Percentiles rank a stretch among this genome's conserved stretches.
phyloP scores from a whole-genome alignment of 2,113 vertebrate species.

The Casuarius casuarius region DNA sequence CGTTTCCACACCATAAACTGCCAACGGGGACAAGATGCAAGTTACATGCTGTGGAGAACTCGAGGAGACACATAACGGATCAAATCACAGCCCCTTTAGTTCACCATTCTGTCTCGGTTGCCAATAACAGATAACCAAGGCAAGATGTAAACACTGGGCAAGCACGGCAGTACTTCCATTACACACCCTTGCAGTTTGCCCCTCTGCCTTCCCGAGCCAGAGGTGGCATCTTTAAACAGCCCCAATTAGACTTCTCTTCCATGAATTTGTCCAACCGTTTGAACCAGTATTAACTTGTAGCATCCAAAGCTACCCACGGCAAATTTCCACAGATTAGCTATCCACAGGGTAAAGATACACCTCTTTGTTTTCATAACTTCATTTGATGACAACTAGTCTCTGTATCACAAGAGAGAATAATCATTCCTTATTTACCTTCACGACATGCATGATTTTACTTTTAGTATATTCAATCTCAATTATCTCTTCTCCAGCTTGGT shows the following conservation, averaged over 20 bases:
- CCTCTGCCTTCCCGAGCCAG: background rate
- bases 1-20: background rate
- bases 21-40: background rate
- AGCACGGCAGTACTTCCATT: background rate
- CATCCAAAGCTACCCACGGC: slow-evolving; percentile 20
- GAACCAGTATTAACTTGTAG: background rate
- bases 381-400: slow-evolving; percentile 24
- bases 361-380: slow-evolving; percentile 48
- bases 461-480: slow-evolving; percentile 27
- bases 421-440: slow-evolving; percentile 42
- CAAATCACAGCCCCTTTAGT: background rate
- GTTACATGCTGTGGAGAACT: background rate
- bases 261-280: background rate
- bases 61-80: background rate
- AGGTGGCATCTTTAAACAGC: slow-evolving; percentile 17
- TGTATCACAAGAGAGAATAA: slow-evolving; percentile 23
- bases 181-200: background rate
- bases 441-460: slow-evolving; percentile 51
- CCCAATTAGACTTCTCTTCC: background rate
- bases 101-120: background rate
- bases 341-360: slow-evolving; percentile 44
- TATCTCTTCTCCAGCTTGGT: slow-evolving; percentile 21
- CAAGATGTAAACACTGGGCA: background rate
- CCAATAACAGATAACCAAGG: background rate
- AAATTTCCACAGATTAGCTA: slow-evolving; percentile 10